Conservation (phyloP, 2,113 vertebrate species). For the Hipposideros armiger region DNA sequence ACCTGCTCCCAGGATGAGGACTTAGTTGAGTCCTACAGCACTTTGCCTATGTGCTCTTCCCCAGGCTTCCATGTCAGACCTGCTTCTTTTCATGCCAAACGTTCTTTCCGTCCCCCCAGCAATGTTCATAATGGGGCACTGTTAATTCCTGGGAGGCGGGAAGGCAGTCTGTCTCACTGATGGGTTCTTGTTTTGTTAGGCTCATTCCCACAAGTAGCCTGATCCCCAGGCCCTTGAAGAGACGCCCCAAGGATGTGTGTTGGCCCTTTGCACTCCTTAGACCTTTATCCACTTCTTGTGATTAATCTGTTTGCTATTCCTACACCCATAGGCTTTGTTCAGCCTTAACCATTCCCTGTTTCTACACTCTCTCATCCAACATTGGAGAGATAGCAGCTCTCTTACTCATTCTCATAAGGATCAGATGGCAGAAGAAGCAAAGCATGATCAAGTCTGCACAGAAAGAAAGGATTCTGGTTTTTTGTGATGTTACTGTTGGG, state of each 20-base stretch:
- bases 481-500: neutral
- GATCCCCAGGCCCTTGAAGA: neutral
- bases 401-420: rapidly evolving
- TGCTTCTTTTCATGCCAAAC: neutral
- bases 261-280: rapidly evolving
- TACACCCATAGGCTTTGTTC: neutral
- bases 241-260: rapidly evolving
- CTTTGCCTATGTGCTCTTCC: too few relatives aligned
- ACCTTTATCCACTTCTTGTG: too few relatives aligned
- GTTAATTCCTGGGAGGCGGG: rapidly evolving
- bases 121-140: too few relatives aligned
- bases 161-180: rapidly evolving
- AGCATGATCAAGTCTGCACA: rapidly evolving
- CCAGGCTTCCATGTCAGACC: too few relatives aligned
- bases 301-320: rapidly evolving
- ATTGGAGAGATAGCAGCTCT: rapidly evolving
- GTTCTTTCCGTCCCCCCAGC: neutral
- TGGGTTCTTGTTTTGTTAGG: neutral
- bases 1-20: neutral
- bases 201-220: neutral
- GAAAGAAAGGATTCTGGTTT: neutral
- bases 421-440: rapidly evolving
- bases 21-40: neutral
- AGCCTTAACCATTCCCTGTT: rapidly evolving
- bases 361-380: rapidly evolving